A percentile compares a stretch with the other conserved stretches of the same genome.
phyloP scores from a whole-genome alignment of 2,113 vertebrate species.

The Acrocephalus arundinaceus region DNA sequence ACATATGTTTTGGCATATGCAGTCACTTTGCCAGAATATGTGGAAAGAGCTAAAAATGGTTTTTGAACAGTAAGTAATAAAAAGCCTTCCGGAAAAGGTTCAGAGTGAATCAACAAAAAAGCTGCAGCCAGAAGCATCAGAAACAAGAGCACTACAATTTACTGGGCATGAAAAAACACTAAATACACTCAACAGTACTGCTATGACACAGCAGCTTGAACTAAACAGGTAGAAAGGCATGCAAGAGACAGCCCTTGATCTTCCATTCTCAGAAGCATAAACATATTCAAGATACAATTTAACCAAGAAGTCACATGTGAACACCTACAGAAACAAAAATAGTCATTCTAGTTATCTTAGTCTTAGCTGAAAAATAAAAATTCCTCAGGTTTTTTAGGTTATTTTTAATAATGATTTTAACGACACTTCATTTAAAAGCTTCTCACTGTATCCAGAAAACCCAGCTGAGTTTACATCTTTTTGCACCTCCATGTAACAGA shows the following conservation, averaged over 20 bases:
- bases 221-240: background rate
- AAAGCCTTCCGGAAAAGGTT: background rate
- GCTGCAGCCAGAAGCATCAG: background rate
- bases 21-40: background rate
- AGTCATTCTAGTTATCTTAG: background rate
- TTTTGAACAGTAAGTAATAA: conserved; percentile 18
- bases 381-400: background rate
- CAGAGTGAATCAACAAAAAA: background rate
- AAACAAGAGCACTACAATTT: background rate
- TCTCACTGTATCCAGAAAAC: background rate
- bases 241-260: background rate
- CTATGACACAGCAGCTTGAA: background rate
- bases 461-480: background rate
- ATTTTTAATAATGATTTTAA: background rate
- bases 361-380: background rate
- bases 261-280: background rate
- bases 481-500: background rate
- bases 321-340: background rate
- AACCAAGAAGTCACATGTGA: background rate
- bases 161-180: background rate
- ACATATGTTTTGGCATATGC: background rate
- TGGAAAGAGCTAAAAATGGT: background rate
- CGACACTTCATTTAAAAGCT: background rate
- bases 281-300: background rate
- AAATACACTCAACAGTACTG: background rate